Percentiles rank a stretch among this genome's conserved stretches.
These are phyloP conservation scores for Anastrepha obliqua DNA, from an alignment of 1,140 invertebrate species.

Conservation along the genomic window DNA sequence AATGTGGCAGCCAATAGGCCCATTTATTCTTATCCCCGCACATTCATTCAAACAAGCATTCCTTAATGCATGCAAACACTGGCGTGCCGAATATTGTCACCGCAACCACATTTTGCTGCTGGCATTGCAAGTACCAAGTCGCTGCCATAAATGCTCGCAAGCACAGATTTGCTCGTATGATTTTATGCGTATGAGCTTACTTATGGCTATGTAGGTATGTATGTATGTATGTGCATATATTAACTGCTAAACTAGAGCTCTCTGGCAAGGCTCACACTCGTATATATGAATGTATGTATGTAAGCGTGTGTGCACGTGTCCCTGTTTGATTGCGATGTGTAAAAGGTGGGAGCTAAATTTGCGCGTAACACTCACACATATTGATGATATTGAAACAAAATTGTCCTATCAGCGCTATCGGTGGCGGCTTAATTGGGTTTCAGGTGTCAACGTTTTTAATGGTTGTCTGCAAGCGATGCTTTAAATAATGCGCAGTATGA, in stretches of 20 bases:
- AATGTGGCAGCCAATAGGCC: no score
- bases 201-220: neutral
- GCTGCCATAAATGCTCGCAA: neutral
- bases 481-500: conserved; percentile 14
- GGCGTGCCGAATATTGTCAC: conserved; percentile 14
- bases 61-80: neutral
- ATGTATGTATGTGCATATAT: neutral
- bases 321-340: neutral
- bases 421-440: conserved; percentile 49
- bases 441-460: conserved; percentile 51
- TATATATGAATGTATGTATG: conserved; percentile 7
- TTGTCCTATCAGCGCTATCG: conserved; percentile 36
- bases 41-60: neutral
- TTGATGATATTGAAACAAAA: conserved; percentile 33
- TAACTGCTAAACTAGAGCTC: neutral
- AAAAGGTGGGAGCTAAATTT: conserved; percentile 33
- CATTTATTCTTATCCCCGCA: no score
- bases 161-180: neutral
- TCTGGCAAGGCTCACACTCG: neutral
- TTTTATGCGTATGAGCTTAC: neutral
- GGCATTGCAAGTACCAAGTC: conserved; percentile 1
- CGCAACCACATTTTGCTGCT: neutral
- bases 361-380: conserved; percentile 27
- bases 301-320: neutral
- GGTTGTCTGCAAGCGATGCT: conserved; percentile 31